These are phyloP conservation scores for Callyntrura guangdongensis DNA, from an alignment of 2,888 invertebrate genomes.

Conservation along the genomic window DNA sequence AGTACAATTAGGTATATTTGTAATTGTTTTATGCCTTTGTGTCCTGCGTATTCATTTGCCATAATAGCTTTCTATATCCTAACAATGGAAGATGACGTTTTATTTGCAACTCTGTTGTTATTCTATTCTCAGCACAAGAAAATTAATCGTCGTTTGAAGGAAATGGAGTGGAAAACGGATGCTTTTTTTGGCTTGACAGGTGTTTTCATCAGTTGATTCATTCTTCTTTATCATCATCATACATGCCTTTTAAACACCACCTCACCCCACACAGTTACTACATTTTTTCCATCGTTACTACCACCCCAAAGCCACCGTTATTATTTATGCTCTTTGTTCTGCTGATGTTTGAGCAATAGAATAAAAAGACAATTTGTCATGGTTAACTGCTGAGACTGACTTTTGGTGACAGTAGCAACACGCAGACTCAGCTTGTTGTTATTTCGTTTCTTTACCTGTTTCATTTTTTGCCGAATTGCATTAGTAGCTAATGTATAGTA, in stretches of 20 bases:
- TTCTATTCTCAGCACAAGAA: slow-evolving; percentile 20
- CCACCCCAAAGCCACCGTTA: slow-evolving; percentile 42
- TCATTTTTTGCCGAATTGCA: not conserved
- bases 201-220: slow-evolving; percentile 47
- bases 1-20: not conserved
- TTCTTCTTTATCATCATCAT: slow-evolving; percentile 12
- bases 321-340: slow-evolving; percentile 24
- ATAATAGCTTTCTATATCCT: slow-evolving; percentile 19
- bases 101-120: not conserved
- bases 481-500: too few species aligned
- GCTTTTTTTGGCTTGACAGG: slow-evolving; percentile 51
- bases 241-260: slow-evolving; percentile 22
- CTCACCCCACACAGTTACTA: slow-evolving; percentile 3
- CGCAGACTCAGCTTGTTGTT: not conserved
- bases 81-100: not conserved
- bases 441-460: slow-evolving; percentile 25
- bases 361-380: slow-evolving; percentile 50
- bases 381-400: slow-evolving; percentile 26
- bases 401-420: slow-evolving; percentile 46
- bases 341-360: slow-evolving; percentile 11
- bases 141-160: slow-evolving; percentile 48
- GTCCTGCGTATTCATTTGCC: slow-evolving; percentile 23
- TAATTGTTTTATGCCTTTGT: slow-evolving; percentile 21
- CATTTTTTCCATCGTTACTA: not conserved
- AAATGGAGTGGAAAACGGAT: slow-evolving; percentile 69